phyloP scores from a whole-genome alignment of 1,140 invertebrate species.

The Ceratosolen fusciceps region DNA sequence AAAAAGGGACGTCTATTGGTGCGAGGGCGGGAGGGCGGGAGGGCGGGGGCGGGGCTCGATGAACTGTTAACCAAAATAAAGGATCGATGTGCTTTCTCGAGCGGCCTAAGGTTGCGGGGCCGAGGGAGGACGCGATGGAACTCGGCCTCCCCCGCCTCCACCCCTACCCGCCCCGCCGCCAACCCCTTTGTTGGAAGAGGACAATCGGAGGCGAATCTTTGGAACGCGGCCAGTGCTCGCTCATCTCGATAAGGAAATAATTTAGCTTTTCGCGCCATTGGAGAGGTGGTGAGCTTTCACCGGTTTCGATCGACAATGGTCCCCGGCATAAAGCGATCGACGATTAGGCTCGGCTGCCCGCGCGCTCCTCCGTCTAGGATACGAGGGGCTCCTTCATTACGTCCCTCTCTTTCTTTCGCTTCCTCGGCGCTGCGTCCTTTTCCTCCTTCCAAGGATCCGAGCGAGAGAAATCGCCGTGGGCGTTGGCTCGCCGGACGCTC shows the following conservation, averaged over 20 bases:
- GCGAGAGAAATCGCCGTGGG: constrained; percentile 2
- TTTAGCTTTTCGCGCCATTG: constrained; percentile 22
- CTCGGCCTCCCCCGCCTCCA: not conserved
- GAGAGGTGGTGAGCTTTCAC: constrained; percentile 4
- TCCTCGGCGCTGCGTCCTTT: not conserved
- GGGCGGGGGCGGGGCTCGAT: too few species aligned
- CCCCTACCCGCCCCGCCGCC: too few species aligned
- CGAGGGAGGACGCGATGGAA: not conserved
- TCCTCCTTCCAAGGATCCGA: not conserved
- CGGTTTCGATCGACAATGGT: not conserved
- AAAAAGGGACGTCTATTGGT: too few species aligned
- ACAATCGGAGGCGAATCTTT: not conserved
- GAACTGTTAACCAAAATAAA: constrained; percentile 6
- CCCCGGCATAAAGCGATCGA: not conserved
- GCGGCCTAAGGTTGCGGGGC: too few species aligned
- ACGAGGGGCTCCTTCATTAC: not conserved
- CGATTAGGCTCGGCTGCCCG: too few species aligned
- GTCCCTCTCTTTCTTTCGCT: not conserved
- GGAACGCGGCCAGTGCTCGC: not conserved
- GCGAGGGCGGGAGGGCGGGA: too few species aligned
- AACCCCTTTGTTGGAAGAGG: not conserved
- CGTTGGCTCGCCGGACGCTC: not conserved
- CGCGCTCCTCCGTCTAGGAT: too few species aligned
- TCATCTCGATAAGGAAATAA: constrained; percentile 19
- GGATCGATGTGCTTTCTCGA: not conserved